Evolutionary conservation across 2,113 vertebrate species (phyloP).

Genomic region (Pangasianodon hypophthalmus): DNA sequence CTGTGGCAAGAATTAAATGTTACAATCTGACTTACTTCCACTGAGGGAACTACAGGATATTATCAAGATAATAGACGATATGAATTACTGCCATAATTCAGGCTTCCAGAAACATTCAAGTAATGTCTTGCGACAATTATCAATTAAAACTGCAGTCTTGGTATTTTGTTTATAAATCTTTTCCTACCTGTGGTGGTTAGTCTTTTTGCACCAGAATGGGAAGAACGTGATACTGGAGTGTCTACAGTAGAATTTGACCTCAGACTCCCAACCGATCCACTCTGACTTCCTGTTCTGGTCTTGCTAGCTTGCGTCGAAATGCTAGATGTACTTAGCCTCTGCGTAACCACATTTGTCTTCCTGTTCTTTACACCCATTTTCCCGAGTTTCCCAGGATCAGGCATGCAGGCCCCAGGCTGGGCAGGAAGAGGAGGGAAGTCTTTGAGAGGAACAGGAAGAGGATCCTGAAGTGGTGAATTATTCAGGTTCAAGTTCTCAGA

Average conservation of each 20-base stretch:
- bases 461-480: constrained; percentile 61
- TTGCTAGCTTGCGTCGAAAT: constrained; percentile 56
- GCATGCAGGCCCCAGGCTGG: constrained; percentile 80
- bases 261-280: constrained; percentile 49
- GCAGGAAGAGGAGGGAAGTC: constrained; percentile 73
- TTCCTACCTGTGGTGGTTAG: constrained; percentile 42
- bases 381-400: constrained; percentile 69
- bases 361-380: constrained; percentile 60
- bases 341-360: constrained; percentile 57
- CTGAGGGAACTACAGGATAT: background rate
- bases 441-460: constrained; percentile 70
- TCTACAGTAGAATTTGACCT: constrained; percentile 54
- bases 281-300: constrained; percentile 55
- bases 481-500: constrained; percentile 49
- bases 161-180: background rate
- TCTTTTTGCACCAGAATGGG: constrained; percentile 51
- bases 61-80: background rate
- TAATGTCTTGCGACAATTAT: background rate
- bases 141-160: background rate
- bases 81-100: background rate
- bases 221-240: constrained; percentile 50
- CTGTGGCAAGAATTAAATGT: background rate
- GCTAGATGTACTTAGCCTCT: constrained; percentile 46
- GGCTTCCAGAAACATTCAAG: background rate
- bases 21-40: background rate